Conservation (phyloP, 2,888 invertebrate genomes). For the Sarcophaga rosellei region DNA sequence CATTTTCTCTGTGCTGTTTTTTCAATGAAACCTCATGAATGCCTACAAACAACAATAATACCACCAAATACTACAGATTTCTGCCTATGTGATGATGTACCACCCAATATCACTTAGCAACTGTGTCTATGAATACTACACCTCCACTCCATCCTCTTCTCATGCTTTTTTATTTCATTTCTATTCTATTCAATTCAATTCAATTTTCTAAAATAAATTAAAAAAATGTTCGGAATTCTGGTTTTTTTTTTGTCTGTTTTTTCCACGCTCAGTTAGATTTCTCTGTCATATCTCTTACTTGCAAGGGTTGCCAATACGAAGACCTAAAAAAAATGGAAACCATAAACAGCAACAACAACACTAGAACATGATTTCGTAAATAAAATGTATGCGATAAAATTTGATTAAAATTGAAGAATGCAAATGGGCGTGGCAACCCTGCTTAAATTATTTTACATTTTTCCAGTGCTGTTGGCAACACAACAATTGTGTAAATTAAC, state of each 20-base stretch:
- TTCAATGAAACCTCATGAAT: not conserved
- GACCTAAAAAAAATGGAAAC: too few species aligned
- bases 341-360: too few species aligned
- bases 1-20: not conserved
- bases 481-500: too few species aligned
- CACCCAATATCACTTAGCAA: not conserved
- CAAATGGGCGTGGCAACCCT: too few species aligned
- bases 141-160: too few species aligned
- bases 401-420: too few species aligned
- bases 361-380: too few species aligned
- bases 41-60: not conserved
- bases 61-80: not conserved
- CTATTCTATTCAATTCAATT: not conserved
- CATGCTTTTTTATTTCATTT: not conserved
- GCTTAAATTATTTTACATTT: too few species aligned
- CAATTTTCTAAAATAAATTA: not conserved
- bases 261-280: not conserved
- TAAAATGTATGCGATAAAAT: too few species aligned
- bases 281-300: too few species aligned
- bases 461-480: too few species aligned
- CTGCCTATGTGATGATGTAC: not conserved
- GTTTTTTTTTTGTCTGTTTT: not conserved
- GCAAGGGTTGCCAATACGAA: too few species aligned
- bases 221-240: not conserved
- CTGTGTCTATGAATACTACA: not conserved